Conservation (phyloP, 2,888 invertebrate genomes). For the Germaria angustata region DNA sequence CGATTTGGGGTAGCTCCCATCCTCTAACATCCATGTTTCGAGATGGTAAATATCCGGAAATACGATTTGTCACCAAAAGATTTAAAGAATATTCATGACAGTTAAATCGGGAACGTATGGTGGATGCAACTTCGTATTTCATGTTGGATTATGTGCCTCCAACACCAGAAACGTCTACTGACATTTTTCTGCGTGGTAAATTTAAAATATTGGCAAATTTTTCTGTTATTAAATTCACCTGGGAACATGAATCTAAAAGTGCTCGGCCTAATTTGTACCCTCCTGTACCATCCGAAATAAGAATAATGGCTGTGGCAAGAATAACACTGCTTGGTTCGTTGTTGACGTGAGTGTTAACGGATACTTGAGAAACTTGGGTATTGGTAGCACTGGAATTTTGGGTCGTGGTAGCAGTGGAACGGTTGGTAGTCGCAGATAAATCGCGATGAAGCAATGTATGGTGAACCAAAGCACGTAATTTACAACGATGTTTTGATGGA, state of each 20-base stretch:
- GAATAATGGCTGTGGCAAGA: too few species aligned
- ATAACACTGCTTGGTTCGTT: too few species aligned
- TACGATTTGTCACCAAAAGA: not conserved
- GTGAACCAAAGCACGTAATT: too few species aligned
- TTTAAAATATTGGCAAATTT: slow-evolving; percentile 19
- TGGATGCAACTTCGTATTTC: not conserved
- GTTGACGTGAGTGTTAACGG: too few species aligned
- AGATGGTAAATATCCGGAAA: slow-evolving; percentile 26
- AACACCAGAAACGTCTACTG: slow-evolving; percentile 21
- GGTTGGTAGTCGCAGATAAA: too few species aligned
- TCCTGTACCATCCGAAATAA: too few species aligned
- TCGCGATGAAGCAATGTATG: too few species aligned
- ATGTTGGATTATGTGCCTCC: not conserved
- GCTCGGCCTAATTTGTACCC: slow-evolving; percentile 12
- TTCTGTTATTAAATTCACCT: slow-evolving; percentile 27
- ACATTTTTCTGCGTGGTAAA: slow-evolving; percentile 7
- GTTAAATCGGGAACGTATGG: slow-evolving; percentile 14
- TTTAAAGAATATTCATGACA: slow-evolving; percentile 15
- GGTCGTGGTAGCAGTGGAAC: too few species aligned
- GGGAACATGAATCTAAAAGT: slow-evolving; percentile 20
- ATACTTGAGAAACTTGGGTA: too few species aligned
- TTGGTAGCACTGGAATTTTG: too few species aligned
- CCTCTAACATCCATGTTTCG: slow-evolving; percentile 3
- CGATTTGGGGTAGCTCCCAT: slow-evolving; percentile 11
- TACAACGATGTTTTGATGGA: too few species aligned